Base-by-base conservation (phyloP, 2,113 vertebrate genomes). In the Aptenodytes forsteri region DNA sequence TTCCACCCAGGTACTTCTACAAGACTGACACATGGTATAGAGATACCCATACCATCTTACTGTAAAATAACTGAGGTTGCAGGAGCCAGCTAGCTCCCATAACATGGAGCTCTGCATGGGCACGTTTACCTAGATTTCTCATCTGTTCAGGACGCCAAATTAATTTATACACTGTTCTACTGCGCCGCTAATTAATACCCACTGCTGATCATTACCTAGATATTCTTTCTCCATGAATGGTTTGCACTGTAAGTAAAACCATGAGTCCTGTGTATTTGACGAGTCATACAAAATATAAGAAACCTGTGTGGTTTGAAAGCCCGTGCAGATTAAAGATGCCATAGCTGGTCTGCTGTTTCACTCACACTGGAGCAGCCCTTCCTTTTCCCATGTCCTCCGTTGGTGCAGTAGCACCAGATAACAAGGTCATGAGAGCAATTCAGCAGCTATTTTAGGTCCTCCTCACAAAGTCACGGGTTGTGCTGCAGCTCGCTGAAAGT, bases 371-470 rank as follows among this genome's bases (percentile, higher is more conserved):
- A 79, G 29, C 19, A 58, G 38, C 16, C 32, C 34, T 62, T 69
- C 38, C 19, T 44, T 75, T 58, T 29, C 38, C 49, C 32, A 13
- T 42, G 67, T 52, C 62, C 82, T 83, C 83, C 0, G 0, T 4
- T 52, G 52, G 34, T 78, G 19, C 27, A 23, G 16, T 27, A 83
- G 29, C 44, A 55, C 23, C 38, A 92, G 67, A 65, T 36, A 75
- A 46, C 76, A 95, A 93, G 84, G 91, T 91, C 91, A 83, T n/a
- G 67, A 59, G 29, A 73, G 42, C 71, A 70, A 89, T 93, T 86
- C 49, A 78, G 70, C 47, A 69, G 66, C 71, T 82, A 49, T 85
- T 91, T 93, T 52, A 59, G 83, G 85, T 72, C 75, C 79, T 83
- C 22, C 56, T 82, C 70, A 55, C 5, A 1, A 72, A 67, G 83